These are phyloP conservation scores for Ptychochromis oligacanthus DNA, from an alignment of 2,113 vertebrate species.

Conservation along the genomic window DNA sequence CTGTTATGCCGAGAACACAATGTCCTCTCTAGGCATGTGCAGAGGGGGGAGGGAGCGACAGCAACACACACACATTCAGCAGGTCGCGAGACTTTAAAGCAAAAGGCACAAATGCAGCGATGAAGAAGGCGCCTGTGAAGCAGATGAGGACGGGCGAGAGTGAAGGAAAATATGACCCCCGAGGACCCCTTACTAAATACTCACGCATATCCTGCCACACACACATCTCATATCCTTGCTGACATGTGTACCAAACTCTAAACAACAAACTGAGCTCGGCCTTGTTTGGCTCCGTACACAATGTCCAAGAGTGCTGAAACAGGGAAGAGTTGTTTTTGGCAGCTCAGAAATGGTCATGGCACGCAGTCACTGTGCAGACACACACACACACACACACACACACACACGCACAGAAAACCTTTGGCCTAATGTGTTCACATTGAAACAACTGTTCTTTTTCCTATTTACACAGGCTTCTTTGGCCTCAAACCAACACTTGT, in stretches of 20 bases:
- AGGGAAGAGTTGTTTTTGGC: neutral
- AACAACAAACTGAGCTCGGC: neutral
- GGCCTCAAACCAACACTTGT: rapidly evolving
- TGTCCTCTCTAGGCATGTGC: neutral
- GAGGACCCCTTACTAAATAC: neutral
- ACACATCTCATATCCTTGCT: neutral
- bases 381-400: neutral
- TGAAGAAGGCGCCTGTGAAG: neutral
- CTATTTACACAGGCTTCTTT: neutral
- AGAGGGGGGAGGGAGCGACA: neutral
- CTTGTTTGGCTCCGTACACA: neutral
- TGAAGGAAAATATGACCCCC: neutral
- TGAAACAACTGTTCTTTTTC: neutral
- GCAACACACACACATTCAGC: rapidly evolving
- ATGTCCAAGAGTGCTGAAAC: neutral
- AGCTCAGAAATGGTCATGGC: neutral
- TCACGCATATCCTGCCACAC: neutral
- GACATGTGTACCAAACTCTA: neutral
- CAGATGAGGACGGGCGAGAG: neutral
- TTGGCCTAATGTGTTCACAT: neutral
- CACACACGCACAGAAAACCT: neutral
- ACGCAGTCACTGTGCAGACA: neutral
- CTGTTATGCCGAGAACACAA: neutral
- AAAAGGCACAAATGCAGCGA: neutral
- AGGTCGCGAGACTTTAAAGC: neutral